These are phyloP conservation scores for Dione vanillae DNA, from an alignment of 2,888 invertebrate species.

Conservation along the genomic window DNA sequence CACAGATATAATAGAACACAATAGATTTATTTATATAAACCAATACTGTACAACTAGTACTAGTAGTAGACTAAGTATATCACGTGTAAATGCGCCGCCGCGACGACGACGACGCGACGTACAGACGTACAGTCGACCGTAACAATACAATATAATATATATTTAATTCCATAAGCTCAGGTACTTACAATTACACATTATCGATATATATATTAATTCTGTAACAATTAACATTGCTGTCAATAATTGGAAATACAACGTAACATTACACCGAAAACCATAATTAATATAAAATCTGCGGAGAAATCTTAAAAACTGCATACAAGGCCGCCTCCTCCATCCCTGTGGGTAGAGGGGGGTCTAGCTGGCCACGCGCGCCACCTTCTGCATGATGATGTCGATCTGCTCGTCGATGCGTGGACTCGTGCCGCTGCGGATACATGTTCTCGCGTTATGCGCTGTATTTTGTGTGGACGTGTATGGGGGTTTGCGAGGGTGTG, in stretches of 20 bases:
- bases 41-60: conserved; percentile 27
- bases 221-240: neutral
- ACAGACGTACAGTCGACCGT: conserved; percentile 3
- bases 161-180: conserved; percentile 37
- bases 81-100: conserved; percentile 40
- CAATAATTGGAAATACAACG: neutral
- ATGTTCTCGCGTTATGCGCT: neutral
- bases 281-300: neutral
- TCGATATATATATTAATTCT: neutral
- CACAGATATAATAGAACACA: conserved; percentile 25
- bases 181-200: conserved; percentile 38
- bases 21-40: conserved; percentile 38
- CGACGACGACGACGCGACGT: neutral
- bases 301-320: neutral
- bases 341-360: neutral
- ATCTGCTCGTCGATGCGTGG: conserved; percentile 92
- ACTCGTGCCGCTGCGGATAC: conserved; percentile 86
- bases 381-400: conserved; percentile 88
- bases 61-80: conserved; percentile 21
- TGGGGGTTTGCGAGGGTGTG: neutral
- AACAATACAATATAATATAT: conserved; percentile 27
- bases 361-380: conserved; percentile 53
- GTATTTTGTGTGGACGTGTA: neutral
- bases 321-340: neutral
- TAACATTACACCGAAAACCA: neutral